A percentile compares a stretch with the other conserved stretches of the same genome.
phyloP scores from a whole-genome alignment of 1,140 invertebrate species.

The Drosophila micromelanica region DNA sequence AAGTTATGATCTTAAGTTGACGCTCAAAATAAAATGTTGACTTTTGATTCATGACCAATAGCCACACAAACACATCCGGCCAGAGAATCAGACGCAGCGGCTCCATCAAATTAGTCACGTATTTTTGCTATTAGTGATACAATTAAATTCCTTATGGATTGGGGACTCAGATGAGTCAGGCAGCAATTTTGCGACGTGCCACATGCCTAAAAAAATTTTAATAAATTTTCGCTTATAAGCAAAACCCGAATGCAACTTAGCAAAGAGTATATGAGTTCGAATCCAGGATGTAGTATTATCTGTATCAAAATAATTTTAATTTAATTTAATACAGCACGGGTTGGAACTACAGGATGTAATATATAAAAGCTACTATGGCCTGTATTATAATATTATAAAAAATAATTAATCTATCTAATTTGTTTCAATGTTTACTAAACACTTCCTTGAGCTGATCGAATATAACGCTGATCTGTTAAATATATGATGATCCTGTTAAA shows the following conservation, averaged over 20 bases:
- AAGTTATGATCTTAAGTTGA: background rate
- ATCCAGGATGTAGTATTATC: no score
- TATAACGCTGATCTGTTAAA: constrained; percentile 36
- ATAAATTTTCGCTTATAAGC: constrained; percentile 9
- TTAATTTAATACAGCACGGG: no score
- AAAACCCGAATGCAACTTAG: no score
- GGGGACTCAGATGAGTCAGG: constrained; percentile 59
- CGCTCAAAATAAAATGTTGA: constrained; percentile 9
- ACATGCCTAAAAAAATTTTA: constrained; percentile 9
- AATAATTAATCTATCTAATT: background rate
- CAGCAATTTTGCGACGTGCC: constrained; percentile 44
- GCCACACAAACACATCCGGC: constrained; percentile 60
- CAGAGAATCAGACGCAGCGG: constrained; percentile 15
- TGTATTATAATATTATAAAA: no score
- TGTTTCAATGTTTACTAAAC: background rate
- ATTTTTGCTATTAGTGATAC: constrained; percentile 69
- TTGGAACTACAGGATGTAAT: no score
- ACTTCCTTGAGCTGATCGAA: constrained; percentile 6
- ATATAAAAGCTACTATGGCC: no score
- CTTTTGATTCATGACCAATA: constrained; percentile 55
- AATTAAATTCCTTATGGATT: constrained; percentile 43
- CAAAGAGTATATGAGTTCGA: no score
- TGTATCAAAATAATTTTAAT: no score
- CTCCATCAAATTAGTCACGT: constrained; percentile 72
- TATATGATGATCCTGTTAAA: constrained; percentile 44